Evolutionary conservation across 2,888 invertebrate genomes (phyloP).

Genomic region (Stenotaenia linearis): DNA sequence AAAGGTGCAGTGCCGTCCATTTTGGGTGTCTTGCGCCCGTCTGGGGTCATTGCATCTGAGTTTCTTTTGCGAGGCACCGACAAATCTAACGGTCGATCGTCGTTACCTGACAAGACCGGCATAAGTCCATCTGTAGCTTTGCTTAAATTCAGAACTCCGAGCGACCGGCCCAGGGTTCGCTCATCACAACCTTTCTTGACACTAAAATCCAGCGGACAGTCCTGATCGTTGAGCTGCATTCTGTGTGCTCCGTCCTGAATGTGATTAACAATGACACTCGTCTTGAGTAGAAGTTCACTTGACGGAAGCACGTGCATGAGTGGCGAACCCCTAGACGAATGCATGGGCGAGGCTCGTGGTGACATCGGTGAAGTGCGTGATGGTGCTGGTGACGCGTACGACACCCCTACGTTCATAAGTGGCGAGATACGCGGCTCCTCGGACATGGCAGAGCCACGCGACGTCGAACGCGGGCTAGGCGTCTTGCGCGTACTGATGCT

Average conservation of each 20-base stretch:
- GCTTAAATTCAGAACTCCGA: conserved; percentile 62
- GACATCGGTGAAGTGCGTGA: conserved; percentile 14
- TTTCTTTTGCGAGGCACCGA: conserved; percentile 63
- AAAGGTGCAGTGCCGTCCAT: conserved; percentile 30
- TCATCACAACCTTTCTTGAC: conserved; percentile 53
- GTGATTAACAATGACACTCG: conserved; percentile 31
- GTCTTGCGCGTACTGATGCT: neutral
- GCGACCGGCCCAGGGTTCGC: neutral
- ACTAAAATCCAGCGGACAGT: conserved; percentile 63
- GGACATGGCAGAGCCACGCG: conserved; percentile 29
- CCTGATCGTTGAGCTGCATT: conserved; percentile 31
- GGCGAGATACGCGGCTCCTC: conserved; percentile 29
- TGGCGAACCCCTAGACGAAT: neutral
- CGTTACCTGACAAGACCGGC: conserved; percentile 50
- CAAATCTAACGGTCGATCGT: conserved; percentile 68
- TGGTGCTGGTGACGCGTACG: neutral
- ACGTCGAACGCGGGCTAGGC: conserved; percentile 14
- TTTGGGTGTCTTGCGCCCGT: conserved; percentile 31
- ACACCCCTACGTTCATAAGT: neutral
- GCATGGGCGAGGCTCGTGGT: conserved; percentile 13
- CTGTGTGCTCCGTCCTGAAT: neutral
- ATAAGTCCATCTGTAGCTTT: conserved; percentile 53
- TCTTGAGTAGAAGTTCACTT: neutral
- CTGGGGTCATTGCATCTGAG: neutral
- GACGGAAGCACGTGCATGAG: conserved; percentile 9